phyloP scores from a whole-genome alignment of 2,888 invertebrate species.

The Xestia ashworthii region DNA sequence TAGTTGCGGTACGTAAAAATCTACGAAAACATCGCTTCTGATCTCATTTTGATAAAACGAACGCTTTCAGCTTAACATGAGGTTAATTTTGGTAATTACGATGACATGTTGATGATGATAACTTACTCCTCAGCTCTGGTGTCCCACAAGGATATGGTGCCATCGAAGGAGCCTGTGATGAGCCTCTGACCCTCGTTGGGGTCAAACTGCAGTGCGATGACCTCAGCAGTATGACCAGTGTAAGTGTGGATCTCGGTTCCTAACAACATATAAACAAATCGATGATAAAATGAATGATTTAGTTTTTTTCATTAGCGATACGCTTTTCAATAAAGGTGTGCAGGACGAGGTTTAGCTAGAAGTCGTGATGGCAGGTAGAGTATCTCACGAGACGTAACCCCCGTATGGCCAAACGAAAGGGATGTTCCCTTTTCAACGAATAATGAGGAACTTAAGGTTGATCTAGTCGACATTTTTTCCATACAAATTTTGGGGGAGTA shows the following conservation, averaged over 20 bases:
- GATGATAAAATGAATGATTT: background rate
- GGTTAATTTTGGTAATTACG: background rate
- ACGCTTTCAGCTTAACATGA: background rate
- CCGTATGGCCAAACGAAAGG: background rate
- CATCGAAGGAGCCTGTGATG: slow-evolving; percentile 95
- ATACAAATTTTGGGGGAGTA: no score
- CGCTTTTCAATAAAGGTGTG: background rate
- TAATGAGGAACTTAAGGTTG: no score
- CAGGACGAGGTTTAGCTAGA: background rate
- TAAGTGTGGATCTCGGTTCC: slow-evolving; percentile 91
- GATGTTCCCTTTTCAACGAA: background rate
- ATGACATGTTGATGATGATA: background rate
- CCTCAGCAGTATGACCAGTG: slow-evolving; percentile 94
- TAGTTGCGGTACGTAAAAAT: background rate
- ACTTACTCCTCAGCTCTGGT: slow-evolving; percentile 91
- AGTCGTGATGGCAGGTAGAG: background rate
- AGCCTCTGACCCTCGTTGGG: slow-evolving; percentile 92
- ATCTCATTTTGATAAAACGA: background rate
- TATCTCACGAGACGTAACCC: background rate
- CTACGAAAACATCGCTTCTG: background rate
- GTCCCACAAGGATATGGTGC: slow-evolving; percentile 94
- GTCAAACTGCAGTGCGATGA: slow-evolving; percentile 93
- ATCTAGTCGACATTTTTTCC: no score
- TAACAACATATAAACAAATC: slow-evolving; percentile 64
- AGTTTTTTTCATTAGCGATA: background rate